Evolutionary conservation across 2,113 vertebrate genomes (phyloP).

Genomic region (Cololabis saira): DNA sequence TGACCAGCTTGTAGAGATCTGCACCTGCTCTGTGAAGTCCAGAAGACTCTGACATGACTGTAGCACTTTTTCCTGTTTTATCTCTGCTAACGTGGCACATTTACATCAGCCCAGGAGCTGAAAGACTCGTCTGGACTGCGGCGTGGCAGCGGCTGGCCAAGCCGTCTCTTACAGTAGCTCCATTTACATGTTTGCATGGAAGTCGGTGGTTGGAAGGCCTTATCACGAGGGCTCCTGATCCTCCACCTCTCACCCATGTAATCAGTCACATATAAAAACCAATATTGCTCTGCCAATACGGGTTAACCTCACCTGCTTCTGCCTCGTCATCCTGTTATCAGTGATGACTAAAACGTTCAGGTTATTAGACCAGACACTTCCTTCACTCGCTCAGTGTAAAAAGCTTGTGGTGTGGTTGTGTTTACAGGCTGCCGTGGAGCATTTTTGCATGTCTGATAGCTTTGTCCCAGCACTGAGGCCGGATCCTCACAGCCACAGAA

Average conservation of each 20-base stretch:
- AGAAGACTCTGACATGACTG: conserved; percentile 5
- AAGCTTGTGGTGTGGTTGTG: too few species aligned
- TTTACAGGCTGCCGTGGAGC: too few species aligned
- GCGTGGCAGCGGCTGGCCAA: conserved; percentile 1
- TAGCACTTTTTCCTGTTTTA: neutral
- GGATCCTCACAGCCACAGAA: neutral
- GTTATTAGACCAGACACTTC: too few species aligned
- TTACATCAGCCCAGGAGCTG: neutral
- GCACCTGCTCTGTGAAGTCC: neutral
- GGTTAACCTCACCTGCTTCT: conserved; percentile 2
- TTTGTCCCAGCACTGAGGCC: too few species aligned
- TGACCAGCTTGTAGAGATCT: conserved; percentile 2
- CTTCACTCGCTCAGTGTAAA: too few species aligned
- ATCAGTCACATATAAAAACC: conserved; percentile 78
- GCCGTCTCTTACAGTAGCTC: conserved; percentile 10
- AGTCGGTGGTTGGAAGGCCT: conserved; percentile 19
- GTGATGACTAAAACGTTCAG: neutral
- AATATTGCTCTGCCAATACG: conserved; percentile 35
- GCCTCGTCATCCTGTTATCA: neutral
- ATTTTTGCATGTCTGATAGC: too few species aligned
- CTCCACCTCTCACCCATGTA: conserved; percentile 73
- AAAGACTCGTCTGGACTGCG: neutral
- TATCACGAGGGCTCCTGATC: conserved; percentile 61
- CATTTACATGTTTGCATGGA: conserved; percentile 28
- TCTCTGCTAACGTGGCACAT: neutral